Percentiles rank a stretch among this genome's conserved stretches.
Evolutionary conservation across 2,113 vertebrate species (phyloP).

Genomic region (Lasiurus cinereus): DNA sequence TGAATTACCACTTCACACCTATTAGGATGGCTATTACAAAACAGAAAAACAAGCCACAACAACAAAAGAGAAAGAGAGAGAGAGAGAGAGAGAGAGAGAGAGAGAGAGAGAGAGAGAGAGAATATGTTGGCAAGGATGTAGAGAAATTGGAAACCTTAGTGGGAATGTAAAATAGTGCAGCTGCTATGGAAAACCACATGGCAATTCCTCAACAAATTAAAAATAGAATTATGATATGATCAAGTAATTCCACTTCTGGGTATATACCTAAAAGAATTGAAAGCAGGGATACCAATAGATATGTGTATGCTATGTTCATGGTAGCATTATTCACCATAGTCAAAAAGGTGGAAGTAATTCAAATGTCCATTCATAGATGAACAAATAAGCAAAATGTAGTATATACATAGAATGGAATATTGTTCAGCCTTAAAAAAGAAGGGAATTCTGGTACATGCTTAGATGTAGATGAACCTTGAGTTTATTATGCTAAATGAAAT

Average conservation of each 20-base stretch:
- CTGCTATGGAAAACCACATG: not conserved
- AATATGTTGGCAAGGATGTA: not conserved
- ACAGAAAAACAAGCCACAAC: not conserved
- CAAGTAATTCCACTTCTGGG: not conserved
- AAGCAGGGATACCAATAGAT: not conserved
- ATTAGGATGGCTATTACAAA: not conserved
- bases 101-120: not conserved
- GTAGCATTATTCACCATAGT: not conserved
- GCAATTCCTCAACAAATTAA: conserved; percentile 2
- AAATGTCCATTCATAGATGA: too few relatives aligned
- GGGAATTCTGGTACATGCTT: too few relatives aligned
- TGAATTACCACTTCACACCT: not conserved
- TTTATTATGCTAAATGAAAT: too few relatives aligned
- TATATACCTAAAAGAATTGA: not conserved
- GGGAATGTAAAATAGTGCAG: not conserved
- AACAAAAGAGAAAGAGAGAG: not conserved
- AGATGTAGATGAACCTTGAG: too few relatives aligned
- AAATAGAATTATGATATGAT: conserved; percentile 28
- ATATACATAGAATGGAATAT: too few relatives aligned
- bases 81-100: not conserved
- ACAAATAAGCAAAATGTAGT: too few relatives aligned
- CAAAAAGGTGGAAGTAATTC: too few relatives aligned
- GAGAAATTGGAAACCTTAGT: not conserved
- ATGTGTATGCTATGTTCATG: not conserved
- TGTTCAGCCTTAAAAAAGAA: too few relatives aligned